These are phyloP conservation scores for Drosophila dives DNA, from an alignment of 2,888 invertebrate genomes.

Conservation along the genomic window DNA sequence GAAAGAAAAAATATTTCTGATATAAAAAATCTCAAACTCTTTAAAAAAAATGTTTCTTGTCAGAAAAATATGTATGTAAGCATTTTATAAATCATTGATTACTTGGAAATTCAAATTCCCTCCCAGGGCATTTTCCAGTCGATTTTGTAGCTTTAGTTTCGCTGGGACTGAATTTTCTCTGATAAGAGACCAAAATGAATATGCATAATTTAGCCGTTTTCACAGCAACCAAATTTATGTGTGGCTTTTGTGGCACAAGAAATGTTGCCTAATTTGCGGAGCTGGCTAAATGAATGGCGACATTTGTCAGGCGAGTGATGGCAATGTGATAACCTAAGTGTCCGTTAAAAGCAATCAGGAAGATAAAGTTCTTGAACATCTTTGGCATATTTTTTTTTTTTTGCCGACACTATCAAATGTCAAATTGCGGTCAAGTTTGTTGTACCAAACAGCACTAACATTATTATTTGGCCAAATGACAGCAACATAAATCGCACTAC, in stretches of 20 bases:
- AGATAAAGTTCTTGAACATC: slow-evolving; percentile 12
- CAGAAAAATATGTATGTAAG: neutral
- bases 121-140: slow-evolving; percentile 12
- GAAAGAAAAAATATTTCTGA: neutral
- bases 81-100: neutral
- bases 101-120: neutral
- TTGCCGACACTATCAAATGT: slow-evolving; percentile 32
- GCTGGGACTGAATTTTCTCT: slow-evolving; percentile 21
- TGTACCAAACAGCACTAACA: slow-evolving; percentile 37
- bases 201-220: slow-evolving; percentile 19
- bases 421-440: slow-evolving; percentile 31
- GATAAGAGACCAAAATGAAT: slow-evolving; percentile 27
- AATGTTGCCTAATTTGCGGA: slow-evolving; percentile 36
- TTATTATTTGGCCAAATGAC: slow-evolving; percentile 40
- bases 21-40: neutral
- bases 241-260: neutral
- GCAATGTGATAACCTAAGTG: slow-evolving; percentile 16
- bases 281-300: slow-evolving; percentile 32
- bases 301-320: slow-evolving; percentile 24
- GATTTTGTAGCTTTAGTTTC: neutral
- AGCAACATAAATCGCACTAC: slow-evolving; percentile 17
- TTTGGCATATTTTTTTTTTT: slow-evolving; percentile 3
- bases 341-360: slow-evolving; percentile 21
- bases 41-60: neutral
- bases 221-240: slow-evolving; percentile 23